phyloP scores from a whole-genome alignment of 2,797 vertebrate genomes.

The Schizopygopsis pylzovi region DNA sequence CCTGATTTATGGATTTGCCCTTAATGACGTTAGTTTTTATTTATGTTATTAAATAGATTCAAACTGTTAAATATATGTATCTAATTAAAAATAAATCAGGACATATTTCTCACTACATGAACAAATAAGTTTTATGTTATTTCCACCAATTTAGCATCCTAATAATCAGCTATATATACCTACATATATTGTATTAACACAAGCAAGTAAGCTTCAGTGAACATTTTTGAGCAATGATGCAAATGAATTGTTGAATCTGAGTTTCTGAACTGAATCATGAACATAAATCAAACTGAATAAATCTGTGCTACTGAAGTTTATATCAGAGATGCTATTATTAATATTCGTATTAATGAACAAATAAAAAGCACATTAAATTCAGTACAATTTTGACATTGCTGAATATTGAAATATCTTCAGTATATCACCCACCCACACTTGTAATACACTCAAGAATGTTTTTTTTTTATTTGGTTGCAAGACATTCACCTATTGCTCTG shows the following conservation, averaged over 20 bases:
- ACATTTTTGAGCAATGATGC: not conserved
- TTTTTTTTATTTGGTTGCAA: not conserved
- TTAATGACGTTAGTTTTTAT: not conserved
- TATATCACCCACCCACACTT: not conserved
- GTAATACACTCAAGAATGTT: too few relatives aligned
- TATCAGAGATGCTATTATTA: not conserved
- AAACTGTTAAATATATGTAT: not conserved
- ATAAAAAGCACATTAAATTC: not conserved
- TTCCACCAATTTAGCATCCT: not conserved
- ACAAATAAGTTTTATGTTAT: not conserved
- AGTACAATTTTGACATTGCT: not conserved
- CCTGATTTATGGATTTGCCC: not conserved
- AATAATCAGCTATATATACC: not conserved
- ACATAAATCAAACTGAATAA: not conserved
- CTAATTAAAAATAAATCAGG: too few relatives aligned
- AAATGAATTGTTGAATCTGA: not conserved
- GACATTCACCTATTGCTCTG: constrained; percentile 91
- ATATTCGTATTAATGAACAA: not conserved
- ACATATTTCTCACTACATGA: not conserved
- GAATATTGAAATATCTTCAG: not conserved
- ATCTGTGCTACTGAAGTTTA: not conserved
- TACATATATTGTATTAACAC: not conserved
- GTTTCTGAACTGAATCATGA: not conserved
- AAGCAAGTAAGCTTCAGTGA: not conserved
- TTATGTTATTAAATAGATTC: not conserved